phyloP scores from a whole-genome alignment of 1,140 invertebrate species.

The Tachypleus tridentatus region DNA sequence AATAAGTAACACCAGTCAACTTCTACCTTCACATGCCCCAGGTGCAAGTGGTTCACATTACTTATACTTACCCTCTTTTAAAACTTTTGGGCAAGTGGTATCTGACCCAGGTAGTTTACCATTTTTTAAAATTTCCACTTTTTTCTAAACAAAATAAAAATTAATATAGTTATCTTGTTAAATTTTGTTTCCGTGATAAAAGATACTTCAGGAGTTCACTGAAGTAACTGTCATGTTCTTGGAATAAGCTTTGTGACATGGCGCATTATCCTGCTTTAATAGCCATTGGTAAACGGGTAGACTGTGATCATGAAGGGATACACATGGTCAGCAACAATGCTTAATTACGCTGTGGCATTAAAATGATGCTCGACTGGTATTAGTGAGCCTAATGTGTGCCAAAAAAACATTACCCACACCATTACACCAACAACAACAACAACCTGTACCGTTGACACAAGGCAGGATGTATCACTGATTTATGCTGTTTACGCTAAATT shows the following conservation, averaged over 20 bases:
- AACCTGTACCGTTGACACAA: slow-evolving; percentile 4
- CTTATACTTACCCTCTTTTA: too few relatives aligned
- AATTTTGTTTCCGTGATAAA: too few relatives aligned
- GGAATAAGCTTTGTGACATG: not conserved
- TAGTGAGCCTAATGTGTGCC: not conserved
- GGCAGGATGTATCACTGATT: slow-evolving; percentile 3
- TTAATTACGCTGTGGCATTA: slow-evolving; percentile 5
- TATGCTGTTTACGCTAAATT: slow-evolving; percentile 11
- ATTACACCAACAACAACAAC: not conserved
- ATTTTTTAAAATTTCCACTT: too few relatives aligned
- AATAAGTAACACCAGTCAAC: too few relatives aligned
- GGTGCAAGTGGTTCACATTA: too few relatives aligned
- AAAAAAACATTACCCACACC: slow-evolving; percentile 8
- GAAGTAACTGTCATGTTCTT: not conserved
- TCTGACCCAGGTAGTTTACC: too few relatives aligned
- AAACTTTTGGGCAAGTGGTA: too few relatives aligned
- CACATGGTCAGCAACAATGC: slow-evolving; percentile 7
- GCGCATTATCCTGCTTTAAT: slow-evolving; percentile 11
- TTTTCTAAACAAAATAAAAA: too few relatives aligned
- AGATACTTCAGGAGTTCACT: not conserved
- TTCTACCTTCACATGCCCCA: too few relatives aligned
- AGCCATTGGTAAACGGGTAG: slow-evolving; percentile 1
- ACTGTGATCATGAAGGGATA: slow-evolving; percentile 4
- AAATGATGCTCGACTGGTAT: not conserved
- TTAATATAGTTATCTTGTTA: too few relatives aligned